Evolutionary conservation across 1,140 invertebrate species (phyloP).

Genomic region (Physella acuta): DNA sequence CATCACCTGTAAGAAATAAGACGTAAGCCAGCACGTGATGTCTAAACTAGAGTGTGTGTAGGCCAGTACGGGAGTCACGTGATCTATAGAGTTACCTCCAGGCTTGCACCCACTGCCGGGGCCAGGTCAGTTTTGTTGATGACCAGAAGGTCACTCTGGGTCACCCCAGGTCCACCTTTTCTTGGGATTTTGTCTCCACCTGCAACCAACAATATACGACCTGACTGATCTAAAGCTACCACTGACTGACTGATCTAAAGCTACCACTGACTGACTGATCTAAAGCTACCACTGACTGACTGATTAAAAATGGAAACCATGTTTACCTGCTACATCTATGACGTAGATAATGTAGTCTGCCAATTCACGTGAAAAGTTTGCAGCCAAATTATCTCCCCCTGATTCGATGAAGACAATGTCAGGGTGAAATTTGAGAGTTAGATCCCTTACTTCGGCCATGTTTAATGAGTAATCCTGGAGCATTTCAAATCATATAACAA

Average conservation of each 20-base stretch:
- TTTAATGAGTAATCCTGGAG: conserved; percentile 58
- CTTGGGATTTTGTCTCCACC: conserved; percentile 59
- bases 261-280: background rate
- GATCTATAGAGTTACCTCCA: conserved; percentile 33
- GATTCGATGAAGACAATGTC: conserved; percentile 58
- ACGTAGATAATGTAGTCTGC: conserved; percentile 61
- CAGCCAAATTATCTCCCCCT: conserved; percentile 59
- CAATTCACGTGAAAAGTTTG: conserved; percentile 58
- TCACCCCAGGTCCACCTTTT: conserved; percentile 60
- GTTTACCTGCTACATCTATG: conserved; percentile 57
- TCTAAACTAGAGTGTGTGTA: background rate
- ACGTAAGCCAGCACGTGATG: background rate
- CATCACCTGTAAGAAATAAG: conserved; percentile 49
- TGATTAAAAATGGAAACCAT: background rate
- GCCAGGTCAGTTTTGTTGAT: conserved; percentile 61
- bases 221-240: background rate
- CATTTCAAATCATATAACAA: background rate
- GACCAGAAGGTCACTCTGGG: conserved; percentile 59
- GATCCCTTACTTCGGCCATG: conserved; percentile 55
- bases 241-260: background rate
- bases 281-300: too few relatives aligned
- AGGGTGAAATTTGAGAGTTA: conserved; percentile 54
- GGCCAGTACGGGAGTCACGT: background rate
- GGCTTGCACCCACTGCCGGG: conserved; percentile 55
- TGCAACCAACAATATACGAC: conserved; percentile 16